These are phyloP conservation scores for Python bivittatus DNA, from an alignment of 2,113 vertebrate species.

Conservation along the genomic window DNA sequence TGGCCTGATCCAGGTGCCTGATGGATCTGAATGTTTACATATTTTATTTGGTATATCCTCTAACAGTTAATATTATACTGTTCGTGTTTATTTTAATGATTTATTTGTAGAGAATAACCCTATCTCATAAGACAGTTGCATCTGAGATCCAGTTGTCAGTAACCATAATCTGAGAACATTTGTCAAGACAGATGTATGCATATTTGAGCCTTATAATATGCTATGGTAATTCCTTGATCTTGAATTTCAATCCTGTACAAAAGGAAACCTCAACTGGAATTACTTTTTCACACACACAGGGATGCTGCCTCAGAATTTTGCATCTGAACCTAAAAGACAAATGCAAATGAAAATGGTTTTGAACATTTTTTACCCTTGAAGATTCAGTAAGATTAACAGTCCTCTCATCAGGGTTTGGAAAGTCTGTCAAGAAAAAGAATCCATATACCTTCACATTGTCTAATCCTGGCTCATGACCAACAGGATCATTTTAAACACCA, in stretches of 20 bases:
- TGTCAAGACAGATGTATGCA: background rate
- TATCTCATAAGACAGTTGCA: background rate
- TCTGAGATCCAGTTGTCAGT: background rate
- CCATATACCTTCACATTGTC: constrained; percentile 24
- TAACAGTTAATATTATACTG: background rate
- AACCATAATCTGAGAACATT: background rate
- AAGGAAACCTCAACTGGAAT: background rate
- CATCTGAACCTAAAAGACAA: background rate
- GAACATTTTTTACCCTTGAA: constrained; percentile 11
- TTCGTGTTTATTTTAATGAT: background rate
- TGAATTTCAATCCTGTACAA: background rate
- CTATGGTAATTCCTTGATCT: background rate
- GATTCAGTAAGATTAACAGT: constrained; percentile 43
- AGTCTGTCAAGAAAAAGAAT: constrained; percentile 32
- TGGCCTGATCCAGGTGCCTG: background rate
- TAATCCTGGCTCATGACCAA: constrained; percentile 48
- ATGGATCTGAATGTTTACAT: no score
- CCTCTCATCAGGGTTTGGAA: constrained; percentile 26
- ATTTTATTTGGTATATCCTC: background rate
- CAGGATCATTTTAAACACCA: constrained; percentile 51
- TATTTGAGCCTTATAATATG: background rate
- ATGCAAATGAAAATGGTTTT: background rate
- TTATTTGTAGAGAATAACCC: background rate
- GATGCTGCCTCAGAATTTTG: background rate
- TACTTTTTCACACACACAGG: background rate